Base-by-base conservation (phyloP, 2,888 invertebrate genomes). In the Zeuzera pyrina region DNA sequence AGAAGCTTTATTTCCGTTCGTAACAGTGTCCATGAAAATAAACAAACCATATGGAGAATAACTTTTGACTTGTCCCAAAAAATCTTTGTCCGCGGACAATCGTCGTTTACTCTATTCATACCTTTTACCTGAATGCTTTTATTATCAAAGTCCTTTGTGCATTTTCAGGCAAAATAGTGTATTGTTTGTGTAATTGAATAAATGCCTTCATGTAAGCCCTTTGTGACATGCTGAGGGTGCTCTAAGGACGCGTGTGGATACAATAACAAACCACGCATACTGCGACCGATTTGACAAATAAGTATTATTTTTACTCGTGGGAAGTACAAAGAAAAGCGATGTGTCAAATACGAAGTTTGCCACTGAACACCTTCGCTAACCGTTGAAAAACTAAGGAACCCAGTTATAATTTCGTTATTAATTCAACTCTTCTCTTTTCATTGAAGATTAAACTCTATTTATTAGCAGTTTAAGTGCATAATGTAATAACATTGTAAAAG, bases 141-240 rank as follows among this genome's bases (percentile, higher is more conserved):
- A 57, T 60, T 41, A n/a, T n/a, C n/a, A n/a, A n/a, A n/a, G 40
- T 53, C 42, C 56, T 60, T 77, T 79, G 79, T 78, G 66, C 70
- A 72, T 56, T 77, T 78, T 61, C 68, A 72, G 68, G 58, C 63
- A 61, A 64, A 73, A 66, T 63, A 58, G 52, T 54, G 57, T 56
- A 71, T 81, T 81, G 78, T 81, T 64, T 60, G 60, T 57, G 49
- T 83, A 83, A 83, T 83, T 81, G 78, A 81, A 81, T 81, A 79
- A 81, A 77, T 73, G 68, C 67, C 58, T 64, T 62, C 57, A 52
- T 63, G 60, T 59, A 53, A 54, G 45, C 47, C 49, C 60, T 58
- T 63, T 71, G 69, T 55, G 57, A 43, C 13, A 23, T 16, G 27
- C 33, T 32, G 39, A 41, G 44, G 43, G 42, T 34, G 35, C 30